These are phyloP conservation scores for Atlantisia rogersi DNA, from an alignment of 2,113 vertebrate genomes.

Conservation along the genomic window DNA sequence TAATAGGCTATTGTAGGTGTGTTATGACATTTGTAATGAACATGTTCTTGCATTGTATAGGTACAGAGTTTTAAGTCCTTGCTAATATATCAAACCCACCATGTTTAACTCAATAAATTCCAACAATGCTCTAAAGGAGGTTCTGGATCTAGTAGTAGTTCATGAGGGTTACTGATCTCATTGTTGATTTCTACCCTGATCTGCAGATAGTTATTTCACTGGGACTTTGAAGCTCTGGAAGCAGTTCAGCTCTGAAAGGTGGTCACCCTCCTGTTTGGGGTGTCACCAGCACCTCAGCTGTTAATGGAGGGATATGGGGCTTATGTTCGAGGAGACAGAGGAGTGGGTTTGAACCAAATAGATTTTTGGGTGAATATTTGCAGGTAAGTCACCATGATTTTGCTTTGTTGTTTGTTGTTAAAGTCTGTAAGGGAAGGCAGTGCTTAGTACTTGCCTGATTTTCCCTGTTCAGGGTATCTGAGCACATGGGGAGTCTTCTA, in stretches of 20 bases:
- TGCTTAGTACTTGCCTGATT: not conserved
- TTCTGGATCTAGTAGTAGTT: not conserved
- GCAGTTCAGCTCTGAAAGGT: not conserved
- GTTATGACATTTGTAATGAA: not conserved
- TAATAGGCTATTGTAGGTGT: not conserved
- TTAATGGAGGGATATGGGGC: not conserved
- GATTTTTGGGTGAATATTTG: not conserved
- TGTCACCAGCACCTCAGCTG: not conserved
- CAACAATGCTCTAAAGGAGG: not conserved
- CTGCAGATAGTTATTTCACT: not conserved
- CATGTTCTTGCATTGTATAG: not conserved
- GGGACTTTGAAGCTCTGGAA: not conserved
- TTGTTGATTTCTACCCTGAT: not conserved
- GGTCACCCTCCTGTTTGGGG: not conserved
- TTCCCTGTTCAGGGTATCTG: not conserved
- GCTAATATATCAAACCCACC: too few species aligned
- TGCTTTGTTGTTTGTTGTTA: not conserved
- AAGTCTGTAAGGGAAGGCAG: not conserved
- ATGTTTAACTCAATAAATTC: not conserved
- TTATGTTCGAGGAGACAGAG: not conserved
- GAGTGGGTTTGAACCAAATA: not conserved
- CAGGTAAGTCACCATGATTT: not conserved
- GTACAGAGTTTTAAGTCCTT: not conserved
- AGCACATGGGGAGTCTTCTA: not conserved
- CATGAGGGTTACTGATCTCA: not conserved